Evolutionary conservation across 2,113 vertebrate genomes (phyloP), one percentile per base, ranked within the genome.

Genomic region (Phoxinus phoxinus): DNA sequence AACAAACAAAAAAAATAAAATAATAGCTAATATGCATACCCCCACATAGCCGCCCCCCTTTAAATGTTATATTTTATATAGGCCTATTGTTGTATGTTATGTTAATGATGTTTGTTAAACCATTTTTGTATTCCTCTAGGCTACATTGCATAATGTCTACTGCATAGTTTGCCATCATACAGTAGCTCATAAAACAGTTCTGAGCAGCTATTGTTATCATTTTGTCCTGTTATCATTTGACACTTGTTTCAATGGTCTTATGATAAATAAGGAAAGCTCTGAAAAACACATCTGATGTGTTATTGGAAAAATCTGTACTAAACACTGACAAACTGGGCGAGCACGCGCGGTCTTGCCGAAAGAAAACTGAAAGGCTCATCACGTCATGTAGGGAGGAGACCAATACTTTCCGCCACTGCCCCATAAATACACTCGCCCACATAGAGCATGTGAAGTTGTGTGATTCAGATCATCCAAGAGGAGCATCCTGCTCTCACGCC

Each of bases 311-410:
- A 48, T 75, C 44, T 30, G 4, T 30, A 15, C 37, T 23, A 17
- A 81, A 46, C 30, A 41, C 7, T 25, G 30, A 56, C 69, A 72
- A 21, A 13, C 63, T 44, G 67, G 21, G 4, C 37, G n/a, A 76
- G 37, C 27, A 27, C 9, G 65, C 51, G 27, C 13, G 25, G 27
- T 69, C 48, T 3, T 4, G n/a, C 41, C 13, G 65, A 72, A 71
- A 78, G 46, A 27, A 77, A 86, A 69, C 65, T 61, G 67, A 76
- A 78, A 80, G 58, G 74, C 51, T n/a, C 15, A 6, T 58, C n/a
- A 17, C 56, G 80, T 85, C 67, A 85, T 63, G 19, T 37, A 27
- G 85, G 91, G 92, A 69, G 91, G 90, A 81, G 35, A 71, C 9
- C 83, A 85, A 72, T 88, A 53, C 79, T 19, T 44, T 48, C 51